These are phyloP conservation scores for Anhinga rufa DNA, from an alignment of 2,113 vertebrate species.

Conservation along the genomic window DNA sequence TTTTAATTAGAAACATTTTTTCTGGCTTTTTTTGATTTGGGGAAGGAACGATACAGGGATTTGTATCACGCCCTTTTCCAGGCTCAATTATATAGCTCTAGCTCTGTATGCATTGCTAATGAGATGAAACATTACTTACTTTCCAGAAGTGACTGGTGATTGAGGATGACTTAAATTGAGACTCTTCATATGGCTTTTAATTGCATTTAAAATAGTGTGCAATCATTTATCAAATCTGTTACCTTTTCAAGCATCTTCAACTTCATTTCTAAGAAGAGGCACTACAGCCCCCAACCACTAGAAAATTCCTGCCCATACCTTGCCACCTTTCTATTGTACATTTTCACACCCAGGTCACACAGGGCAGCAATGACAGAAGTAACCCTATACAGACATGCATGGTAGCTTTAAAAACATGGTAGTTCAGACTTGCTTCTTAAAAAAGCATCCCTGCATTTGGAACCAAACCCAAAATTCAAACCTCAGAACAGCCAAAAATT, in stretches of 20 bases:
- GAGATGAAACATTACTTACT: background rate
- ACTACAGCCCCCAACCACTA: background rate
- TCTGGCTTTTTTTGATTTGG: background rate
- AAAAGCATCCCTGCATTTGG: background rate
- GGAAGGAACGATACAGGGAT: background rate
- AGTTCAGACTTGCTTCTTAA: background rate
- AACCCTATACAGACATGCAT: background rate
- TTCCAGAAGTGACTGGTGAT: background rate
- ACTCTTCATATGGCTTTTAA: background rate
- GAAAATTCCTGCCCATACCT: background rate
- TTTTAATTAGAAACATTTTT: background rate
- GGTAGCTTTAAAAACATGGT: background rate
- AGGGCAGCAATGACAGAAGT: background rate
- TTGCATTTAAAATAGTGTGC: background rate
- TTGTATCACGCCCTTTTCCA: background rate
- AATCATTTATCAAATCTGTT: background rate
- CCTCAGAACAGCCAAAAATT: background rate
- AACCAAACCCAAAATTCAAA: background rate
- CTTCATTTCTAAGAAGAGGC: background rate
- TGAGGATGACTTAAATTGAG: background rate
- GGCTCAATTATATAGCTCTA: background rate
- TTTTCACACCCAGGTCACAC: background rate
- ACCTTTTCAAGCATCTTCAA: background rate
- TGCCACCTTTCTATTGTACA: background rate
- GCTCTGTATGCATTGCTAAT: background rate